These are phyloP conservation scores for Kuschelorhynchus macadamiae DNA, from an alignment of 2,888 invertebrate species.

Conservation along the genomic window DNA sequence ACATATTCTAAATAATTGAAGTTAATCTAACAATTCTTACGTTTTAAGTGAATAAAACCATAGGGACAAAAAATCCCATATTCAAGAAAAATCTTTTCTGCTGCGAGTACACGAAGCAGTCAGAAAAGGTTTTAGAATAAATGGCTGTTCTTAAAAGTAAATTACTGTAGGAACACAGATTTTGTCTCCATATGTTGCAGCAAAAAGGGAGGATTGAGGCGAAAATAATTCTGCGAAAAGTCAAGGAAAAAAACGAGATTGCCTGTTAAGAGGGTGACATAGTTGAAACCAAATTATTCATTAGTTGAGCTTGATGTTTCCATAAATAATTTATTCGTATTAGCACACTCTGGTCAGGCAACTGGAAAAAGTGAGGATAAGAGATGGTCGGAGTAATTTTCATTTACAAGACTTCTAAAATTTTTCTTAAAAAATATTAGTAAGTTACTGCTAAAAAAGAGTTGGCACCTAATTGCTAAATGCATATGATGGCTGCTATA, in stretches of 20 bases:
- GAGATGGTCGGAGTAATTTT: too few species aligned
- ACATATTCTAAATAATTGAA: too few species aligned
- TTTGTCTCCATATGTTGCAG: constrained; percentile 6
- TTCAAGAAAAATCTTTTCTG: background rate
- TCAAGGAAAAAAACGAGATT: constrained; percentile 13
- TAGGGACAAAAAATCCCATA: background rate
- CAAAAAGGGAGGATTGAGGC: constrained; percentile 20
- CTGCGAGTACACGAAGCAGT: constrained; percentile 8
- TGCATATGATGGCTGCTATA: too few species aligned
- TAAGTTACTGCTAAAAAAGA: too few species aligned
- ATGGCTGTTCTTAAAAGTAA: constrained; percentile 31
- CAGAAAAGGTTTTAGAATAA: constrained; percentile 21
- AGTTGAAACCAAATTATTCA: constrained; percentile 5
- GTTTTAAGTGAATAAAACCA: too few species aligned
- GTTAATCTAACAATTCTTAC: too few species aligned
- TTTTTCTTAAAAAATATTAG: too few species aligned
- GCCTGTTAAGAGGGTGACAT: constrained; percentile 5
- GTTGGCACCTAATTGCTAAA: too few species aligned
- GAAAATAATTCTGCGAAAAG: constrained; percentile 21
- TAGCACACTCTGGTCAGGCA: too few species aligned
- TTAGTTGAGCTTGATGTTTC: background rate
- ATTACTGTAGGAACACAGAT: constrained; percentile 23
- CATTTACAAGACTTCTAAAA: too few species aligned
- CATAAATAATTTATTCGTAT: too few species aligned
- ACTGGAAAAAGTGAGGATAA: too few species aligned